Percentiles rank a stretch among this genome's conserved stretches.
phyloP scores from a whole-genome alignment of 2,888 invertebrate genomes.

The Andrena minutula region DNA sequence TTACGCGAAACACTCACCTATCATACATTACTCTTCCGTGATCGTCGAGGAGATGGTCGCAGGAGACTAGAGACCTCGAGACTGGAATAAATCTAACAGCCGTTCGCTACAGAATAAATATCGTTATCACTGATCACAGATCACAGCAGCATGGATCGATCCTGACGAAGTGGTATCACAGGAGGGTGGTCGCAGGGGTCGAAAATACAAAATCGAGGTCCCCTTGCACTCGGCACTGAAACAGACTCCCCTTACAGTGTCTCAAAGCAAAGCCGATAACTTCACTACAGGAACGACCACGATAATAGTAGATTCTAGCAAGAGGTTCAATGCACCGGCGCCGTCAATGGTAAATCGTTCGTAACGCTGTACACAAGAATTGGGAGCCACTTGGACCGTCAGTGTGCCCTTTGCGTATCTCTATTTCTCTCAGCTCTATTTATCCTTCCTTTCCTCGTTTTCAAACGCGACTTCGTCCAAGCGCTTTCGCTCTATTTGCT shows the following conservation, averaged over 20 bases:
- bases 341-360: not conserved
- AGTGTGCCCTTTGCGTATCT: not conserved
- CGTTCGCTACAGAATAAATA: slow-evolving; percentile 18
- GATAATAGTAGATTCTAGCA: slow-evolving; percentile 3
- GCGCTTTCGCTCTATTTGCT: not conserved
- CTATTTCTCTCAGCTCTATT: not conserved
- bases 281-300: slow-evolving; percentile 6
- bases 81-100: slow-evolving; percentile 1
- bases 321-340: slow-evolving; percentile 17
- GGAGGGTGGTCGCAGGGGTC: not conserved
- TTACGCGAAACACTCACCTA: slow-evolving; percentile 35
- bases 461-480: not conserved
- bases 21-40: not conserved
- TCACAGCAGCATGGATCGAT: slow-evolving; percentile 29
- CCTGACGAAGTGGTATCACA: slow-evolving; percentile 33
- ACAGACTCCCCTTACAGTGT: not conserved
- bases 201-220: not conserved
- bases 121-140: slow-evolving; percentile 50
- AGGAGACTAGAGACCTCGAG: not conserved
- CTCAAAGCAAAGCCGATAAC: slow-evolving; percentile 14
- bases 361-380: slow-evolving; percentile 3
- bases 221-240: slow-evolving; percentile 16
- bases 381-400: slow-evolving; percentile 5
- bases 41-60: too few species aligned
- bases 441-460: not conserved